These are phyloP conservation scores for Himalopsyche anomala DNA, from an alignment of 2,888 invertebrate genomes.

Conservation along the genomic window DNA sequence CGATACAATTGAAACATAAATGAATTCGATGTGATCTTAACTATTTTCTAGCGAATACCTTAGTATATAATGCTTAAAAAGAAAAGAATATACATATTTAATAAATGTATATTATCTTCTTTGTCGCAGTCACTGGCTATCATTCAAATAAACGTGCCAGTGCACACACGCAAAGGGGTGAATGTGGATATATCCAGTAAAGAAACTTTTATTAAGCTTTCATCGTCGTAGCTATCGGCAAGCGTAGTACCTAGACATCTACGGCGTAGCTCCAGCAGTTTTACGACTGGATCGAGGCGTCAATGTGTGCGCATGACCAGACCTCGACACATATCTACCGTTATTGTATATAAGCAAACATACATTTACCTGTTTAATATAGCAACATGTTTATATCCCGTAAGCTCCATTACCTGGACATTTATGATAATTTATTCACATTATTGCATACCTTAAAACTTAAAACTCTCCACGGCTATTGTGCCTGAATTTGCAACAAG, in stretches of 20 bases:
- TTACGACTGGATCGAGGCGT: constrained; percentile 57
- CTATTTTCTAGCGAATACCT: too few species aligned
- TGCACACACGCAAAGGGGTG: constrained; percentile 42
- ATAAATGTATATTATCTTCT: background rate
- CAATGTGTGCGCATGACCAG: constrained; percentile 54
- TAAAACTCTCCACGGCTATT: background rate
- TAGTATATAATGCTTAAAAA: too few species aligned
- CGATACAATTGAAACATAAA: too few species aligned
- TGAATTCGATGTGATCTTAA: too few species aligned
- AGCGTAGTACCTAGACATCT: constrained; percentile 52
- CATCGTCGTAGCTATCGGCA: constrained; percentile 63
- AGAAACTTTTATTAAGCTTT: constrained; percentile 64
- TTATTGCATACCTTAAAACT: background rate
- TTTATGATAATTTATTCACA: constrained; percentile 45
- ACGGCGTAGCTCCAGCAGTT: constrained; percentile 58
- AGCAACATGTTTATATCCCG: constrained; percentile 3
- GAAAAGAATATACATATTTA: background rate
- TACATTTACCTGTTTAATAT: constrained; percentile 5
- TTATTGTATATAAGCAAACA: constrained; percentile 18
- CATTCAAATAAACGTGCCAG: constrained; percentile 43
- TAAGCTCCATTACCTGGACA: constrained; percentile 36
- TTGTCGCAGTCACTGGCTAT: constrained; percentile 28
- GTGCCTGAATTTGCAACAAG: background rate
- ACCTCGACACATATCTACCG: constrained; percentile 30
- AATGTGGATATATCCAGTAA: constrained; percentile 49